Conservation (phyloP, 2,113 vertebrate genomes). For the Chaetodon trifascialis region DNA sequence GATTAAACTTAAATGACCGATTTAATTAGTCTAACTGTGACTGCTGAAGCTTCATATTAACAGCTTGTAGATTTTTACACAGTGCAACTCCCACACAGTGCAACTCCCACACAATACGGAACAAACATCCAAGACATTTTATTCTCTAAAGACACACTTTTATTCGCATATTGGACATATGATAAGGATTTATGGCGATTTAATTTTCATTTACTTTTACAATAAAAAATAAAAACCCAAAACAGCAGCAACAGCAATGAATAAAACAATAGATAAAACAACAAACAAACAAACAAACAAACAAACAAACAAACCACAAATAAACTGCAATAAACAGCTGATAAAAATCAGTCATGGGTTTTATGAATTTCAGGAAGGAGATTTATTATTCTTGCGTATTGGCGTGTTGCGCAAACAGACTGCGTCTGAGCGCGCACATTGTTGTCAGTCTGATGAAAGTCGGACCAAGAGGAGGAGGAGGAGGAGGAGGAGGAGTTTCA, state of each 20-base stretch:
- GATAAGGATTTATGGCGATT: too few species aligned
- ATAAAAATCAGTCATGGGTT: not conserved
- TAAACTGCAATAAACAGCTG: not conserved
- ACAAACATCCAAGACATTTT: not conserved
- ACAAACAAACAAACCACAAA: not conserved
- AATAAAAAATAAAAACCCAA: not conserved
- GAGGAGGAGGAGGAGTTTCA: constrained; percentile 46
- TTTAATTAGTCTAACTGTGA: too few species aligned
- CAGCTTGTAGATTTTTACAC: not conserved
- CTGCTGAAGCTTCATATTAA: not conserved
- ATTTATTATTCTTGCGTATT: not conserved
- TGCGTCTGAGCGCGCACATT: constrained; percentile 36
- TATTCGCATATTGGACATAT: too few species aligned
- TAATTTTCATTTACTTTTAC: too few species aligned
- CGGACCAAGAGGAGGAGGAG: not conserved
- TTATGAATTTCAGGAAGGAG: not conserved
- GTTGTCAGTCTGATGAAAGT: constrained; percentile 55
- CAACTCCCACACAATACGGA: not conserved
- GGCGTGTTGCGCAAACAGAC: constrained; percentile 42
- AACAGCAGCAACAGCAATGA: not conserved
- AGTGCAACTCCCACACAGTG: not conserved
- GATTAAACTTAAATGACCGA: too few species aligned
- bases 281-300: fast-evolving
- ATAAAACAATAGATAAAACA: not conserved
- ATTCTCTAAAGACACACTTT: too few species aligned